Base-by-base conservation (phyloP, 2,888 invertebrate genomes). In the Ochropacha duplaris region DNA sequence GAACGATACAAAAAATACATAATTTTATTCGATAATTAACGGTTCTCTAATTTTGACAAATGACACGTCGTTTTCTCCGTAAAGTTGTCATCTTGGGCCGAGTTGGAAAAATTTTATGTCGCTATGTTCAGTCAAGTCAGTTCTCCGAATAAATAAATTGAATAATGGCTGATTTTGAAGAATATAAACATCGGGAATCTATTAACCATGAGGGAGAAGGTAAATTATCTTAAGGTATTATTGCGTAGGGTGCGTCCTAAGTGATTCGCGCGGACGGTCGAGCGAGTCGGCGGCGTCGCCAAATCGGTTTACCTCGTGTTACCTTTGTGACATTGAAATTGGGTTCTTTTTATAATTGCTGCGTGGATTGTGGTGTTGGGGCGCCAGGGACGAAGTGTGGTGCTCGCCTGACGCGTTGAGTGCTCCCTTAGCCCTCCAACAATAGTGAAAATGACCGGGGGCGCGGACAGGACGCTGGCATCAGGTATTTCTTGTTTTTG, bases 331-430 rank as follows among this genome's bases (percentile, higher is more conserved):
- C 92, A 92, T 92, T 92, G 92, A 90, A 91, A 86, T 84, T 87
- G 87, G 89, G 89, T 89, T 91, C 90, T 92, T 92, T 91, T 92
- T 91, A 89, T 90, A 91, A 86, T 90, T 90, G 88, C 90, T 92
- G 91, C 88, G 85, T 90, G 90, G 89, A 90, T 87, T 84, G 78
- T 86, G 87, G 85, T 88, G 90, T 86, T 85, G 86, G 80, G 76
- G 76, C 74, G 81, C 81, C 83, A 87, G 85, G 82, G 82, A 72
- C 76, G 74, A 72, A 87, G 83, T 79, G 84, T 69, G 78, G 76
- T 74, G 74, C 73, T 76, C 71, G 76, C 74, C 65, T 77, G 74
- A 78, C 74, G 71, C 74, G 70, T 79, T 83, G 78, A 83, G 83
- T 79, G 85, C 76, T 70, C 66, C 71, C 75, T 69, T 74, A 62